Conservation (phyloP, 2,797 vertebrate species). For the Choloepus didactylus region DNA sequence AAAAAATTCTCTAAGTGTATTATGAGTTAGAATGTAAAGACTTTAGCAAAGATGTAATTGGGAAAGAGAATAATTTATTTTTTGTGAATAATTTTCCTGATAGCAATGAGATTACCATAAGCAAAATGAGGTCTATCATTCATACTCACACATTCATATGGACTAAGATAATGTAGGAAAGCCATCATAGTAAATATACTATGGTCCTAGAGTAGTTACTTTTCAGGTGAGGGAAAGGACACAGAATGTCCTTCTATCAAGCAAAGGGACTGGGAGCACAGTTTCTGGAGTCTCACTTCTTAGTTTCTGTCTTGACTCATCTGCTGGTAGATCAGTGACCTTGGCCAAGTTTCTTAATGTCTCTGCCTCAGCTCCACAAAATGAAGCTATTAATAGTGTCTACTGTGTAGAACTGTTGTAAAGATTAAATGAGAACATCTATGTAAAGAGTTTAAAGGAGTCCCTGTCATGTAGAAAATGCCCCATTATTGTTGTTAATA, state of each 20-base stretch:
- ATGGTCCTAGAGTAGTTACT: neutral
- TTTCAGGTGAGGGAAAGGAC: neutral
- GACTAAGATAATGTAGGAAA: neutral
- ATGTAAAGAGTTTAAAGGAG: neutral
- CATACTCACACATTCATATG: neutral
- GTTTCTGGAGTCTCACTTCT: neutral
- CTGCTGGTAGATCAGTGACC: neutral
- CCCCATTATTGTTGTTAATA: neutral
- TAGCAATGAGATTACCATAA: neutral
- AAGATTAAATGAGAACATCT: neutral
- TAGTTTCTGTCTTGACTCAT: neutral
- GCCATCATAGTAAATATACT: neutral
- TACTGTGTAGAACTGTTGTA: neutral
- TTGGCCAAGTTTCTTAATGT: neutral
- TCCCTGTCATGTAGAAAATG: slow-evolving; percentile 2
- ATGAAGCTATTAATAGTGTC: neutral
- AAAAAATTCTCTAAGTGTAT: slow-evolving; percentile 9
- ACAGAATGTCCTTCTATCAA: neutral
- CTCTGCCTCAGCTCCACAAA: neutral
- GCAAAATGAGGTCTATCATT: neutral
- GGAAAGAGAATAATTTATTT: neutral
- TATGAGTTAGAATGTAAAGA: slow-evolving; percentile 9
- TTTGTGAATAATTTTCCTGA: slow-evolving; percentile 26
- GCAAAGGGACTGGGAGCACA: neutral
- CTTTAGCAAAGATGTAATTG: neutral